Conservation (phyloP, 2,888 invertebrate species). For the Hypomecis atomaria region DNA sequence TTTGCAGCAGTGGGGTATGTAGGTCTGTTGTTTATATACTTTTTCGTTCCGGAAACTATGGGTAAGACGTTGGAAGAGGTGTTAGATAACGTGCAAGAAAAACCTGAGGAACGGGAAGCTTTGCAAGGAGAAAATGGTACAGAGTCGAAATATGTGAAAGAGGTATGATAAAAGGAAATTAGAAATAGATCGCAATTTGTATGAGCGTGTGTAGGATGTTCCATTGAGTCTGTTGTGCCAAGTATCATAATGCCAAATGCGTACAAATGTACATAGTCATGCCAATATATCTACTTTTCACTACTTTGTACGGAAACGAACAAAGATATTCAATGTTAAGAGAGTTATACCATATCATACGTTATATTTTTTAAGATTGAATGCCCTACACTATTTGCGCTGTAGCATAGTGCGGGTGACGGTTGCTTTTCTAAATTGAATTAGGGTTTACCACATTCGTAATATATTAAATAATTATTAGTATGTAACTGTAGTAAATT, state of each 20-base stretch:
- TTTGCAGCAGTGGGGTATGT: constrained; percentile 82
- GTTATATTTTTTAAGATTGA: too few relatives aligned
- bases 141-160: constrained; percentile 15
- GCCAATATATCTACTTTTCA: not conserved
- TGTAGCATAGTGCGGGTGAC: too few relatives aligned
- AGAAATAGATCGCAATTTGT: too few relatives aligned
- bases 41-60: constrained; percentile 86
- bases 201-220: too few relatives aligned
- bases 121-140: constrained; percentile 41
- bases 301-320: not conserved
- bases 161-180: not conserved
- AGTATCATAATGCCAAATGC: not conserved
- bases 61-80: constrained; percentile 86
- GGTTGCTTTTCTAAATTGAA: too few relatives aligned
- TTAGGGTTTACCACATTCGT: too few relatives aligned
- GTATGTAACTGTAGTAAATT: too few relatives aligned
- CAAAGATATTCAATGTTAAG: not conserved
- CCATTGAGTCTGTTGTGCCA: not conserved
- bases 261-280: not conserved
- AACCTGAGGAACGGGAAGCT: constrained; percentile 54
- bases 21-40: constrained; percentile 84
- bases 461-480: too few relatives aligned
- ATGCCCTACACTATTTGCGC: too few relatives aligned
- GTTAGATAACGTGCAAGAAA: constrained; percentile 79
- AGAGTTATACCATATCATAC: not conserved